Evolutionary conservation across 2,888 invertebrate genomes (phyloP).

Genomic region (Pseudococcus viburni): DNA sequence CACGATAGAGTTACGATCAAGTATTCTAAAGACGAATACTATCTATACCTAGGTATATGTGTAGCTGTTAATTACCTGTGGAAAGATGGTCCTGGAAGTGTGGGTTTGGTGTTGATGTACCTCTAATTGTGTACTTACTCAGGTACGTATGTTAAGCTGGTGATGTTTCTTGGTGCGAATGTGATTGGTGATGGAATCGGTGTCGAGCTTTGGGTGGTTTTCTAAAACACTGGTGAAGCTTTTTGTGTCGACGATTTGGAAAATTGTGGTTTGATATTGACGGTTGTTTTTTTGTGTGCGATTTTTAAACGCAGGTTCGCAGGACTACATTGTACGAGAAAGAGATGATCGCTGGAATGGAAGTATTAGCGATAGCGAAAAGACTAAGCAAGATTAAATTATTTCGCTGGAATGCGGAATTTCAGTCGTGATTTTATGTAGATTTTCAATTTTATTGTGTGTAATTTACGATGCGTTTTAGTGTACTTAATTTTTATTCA

Average conservation of each 20-base stretch:
- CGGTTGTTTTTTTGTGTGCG: background rate
- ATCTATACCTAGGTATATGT: background rate
- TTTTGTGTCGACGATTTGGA: slow-evolving; percentile 16
- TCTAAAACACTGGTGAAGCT: background rate
- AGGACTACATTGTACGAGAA: slow-evolving; percentile 29
- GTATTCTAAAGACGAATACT: slow-evolving; percentile 54
- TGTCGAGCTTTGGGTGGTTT: background rate
- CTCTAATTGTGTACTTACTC: background rate
- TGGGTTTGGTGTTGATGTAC: background rate
- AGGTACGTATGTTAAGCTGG: background rate
- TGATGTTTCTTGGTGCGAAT: background rate
- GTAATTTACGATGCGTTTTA: slow-evolving; percentile 17
- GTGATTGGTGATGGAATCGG: background rate
- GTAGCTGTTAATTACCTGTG: background rate
- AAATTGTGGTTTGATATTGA: background rate
- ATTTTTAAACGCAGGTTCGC: slow-evolving; percentile 26
- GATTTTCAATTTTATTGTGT: slow-evolving; percentile 9
- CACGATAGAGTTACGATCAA: background rate
- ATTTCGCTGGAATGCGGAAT: background rate
- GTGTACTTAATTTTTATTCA: slow-evolving; percentile 18
- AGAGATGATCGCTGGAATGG: slow-evolving; percentile 51
- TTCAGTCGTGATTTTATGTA: background rate
- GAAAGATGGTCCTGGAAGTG: background rate
- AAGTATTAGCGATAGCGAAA: background rate
- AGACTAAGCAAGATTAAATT: slow-evolving; percentile 1